Evolutionary conservation across 2,888 invertebrate species (phyloP).

Genomic region (Alloscopus bannaensis): DNA sequence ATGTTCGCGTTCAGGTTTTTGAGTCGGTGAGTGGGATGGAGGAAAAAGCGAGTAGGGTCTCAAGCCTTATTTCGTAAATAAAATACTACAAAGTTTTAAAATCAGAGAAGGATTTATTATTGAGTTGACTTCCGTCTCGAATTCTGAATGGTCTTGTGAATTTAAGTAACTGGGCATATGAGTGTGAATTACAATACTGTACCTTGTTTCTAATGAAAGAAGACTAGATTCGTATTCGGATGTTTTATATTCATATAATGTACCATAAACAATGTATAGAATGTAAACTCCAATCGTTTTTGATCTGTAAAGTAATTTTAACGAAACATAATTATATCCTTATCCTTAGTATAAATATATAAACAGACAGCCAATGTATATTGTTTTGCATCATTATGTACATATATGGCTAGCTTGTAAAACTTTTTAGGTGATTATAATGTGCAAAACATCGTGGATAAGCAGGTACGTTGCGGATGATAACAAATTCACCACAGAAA

Average conservation of each 20-base stretch:
- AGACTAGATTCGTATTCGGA: slow-evolving; percentile 62
- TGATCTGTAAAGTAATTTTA: slow-evolving; percentile 46
- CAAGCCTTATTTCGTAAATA: slow-evolving; percentile 24
- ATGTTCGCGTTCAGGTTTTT: background rate
- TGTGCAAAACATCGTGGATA: too few species aligned
- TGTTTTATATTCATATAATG: slow-evolving; percentile 58
- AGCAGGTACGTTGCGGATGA: too few species aligned
- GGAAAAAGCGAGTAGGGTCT: slow-evolving; percentile 20
- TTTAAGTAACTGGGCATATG: slow-evolving; percentile 28
- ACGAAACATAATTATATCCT: background rate
- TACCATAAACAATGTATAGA: slow-evolving; percentile 15
- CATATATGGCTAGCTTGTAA: too few species aligned
- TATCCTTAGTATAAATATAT: too few species aligned
- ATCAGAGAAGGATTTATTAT: slow-evolving; percentile 5
- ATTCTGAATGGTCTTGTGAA: slow-evolving; percentile 38
- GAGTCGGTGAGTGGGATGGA: too few species aligned
- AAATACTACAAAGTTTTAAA: slow-evolving; percentile 22
- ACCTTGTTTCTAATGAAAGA: slow-evolving; percentile 58
- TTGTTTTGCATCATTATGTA: too few species aligned
- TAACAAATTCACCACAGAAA: too few species aligned
- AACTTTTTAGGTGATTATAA: too few species aligned
- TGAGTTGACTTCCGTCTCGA: slow-evolving; percentile 55
- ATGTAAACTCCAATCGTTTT: slow-evolving; percentile 23
- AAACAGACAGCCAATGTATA: background rate
- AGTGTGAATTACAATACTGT: slow-evolving; percentile 51